Base-by-base conservation (phyloP, 2,888 invertebrate genomes). In the Leptogaster cylindrica region DNA sequence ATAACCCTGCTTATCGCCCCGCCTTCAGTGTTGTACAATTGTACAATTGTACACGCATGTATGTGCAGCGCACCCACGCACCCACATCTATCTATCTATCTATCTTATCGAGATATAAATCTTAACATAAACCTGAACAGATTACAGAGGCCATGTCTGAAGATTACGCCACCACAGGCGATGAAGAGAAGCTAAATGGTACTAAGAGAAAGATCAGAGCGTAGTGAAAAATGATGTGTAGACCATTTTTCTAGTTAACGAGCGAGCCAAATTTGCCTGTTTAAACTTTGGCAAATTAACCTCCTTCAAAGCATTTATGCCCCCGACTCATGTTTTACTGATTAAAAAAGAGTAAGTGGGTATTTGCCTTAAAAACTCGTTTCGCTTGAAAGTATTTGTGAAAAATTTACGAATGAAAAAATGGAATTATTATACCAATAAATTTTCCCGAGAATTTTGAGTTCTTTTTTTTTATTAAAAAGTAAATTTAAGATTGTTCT, bases 191-290 rank as follows among this genome's bases (percentile, higher is more conserved):
- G 55, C 36, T 36, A 55, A 55, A 36, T 55, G 55, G 55, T 20
- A 55, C 55, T 55, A 52, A 25, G 7, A 39, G n/a, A 10, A 39
- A 23, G 23, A 36, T 16, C 23, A 52, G 36, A 55, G 55, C n/a
- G 41, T 14, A 3, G 16, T 33, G 39, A 55, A 55, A 55, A 39
- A 55, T 36, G 55, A 55, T 55, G 55, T 55, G 55, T 20, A 36
- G 36, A 55, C 55, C 55, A 55, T 36, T 55, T 55, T 55, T 55
- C 36, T 39, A 55, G 36, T 55, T 55, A 55, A 55, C 55, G 36
- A 55, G 23, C n/a, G 12, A 55, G 23, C 20, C 20, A 8, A 12
- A n/a, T 33, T 3, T 18, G 5, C 4, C 55, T n/a, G 33, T 31
- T 52, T 33, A 52, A 52, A 52, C 33, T 52, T 16, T 16, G 52